phyloP scores from a whole-genome alignment of 2,797 vertebrate species.

The Siniperca undulata region DNA sequence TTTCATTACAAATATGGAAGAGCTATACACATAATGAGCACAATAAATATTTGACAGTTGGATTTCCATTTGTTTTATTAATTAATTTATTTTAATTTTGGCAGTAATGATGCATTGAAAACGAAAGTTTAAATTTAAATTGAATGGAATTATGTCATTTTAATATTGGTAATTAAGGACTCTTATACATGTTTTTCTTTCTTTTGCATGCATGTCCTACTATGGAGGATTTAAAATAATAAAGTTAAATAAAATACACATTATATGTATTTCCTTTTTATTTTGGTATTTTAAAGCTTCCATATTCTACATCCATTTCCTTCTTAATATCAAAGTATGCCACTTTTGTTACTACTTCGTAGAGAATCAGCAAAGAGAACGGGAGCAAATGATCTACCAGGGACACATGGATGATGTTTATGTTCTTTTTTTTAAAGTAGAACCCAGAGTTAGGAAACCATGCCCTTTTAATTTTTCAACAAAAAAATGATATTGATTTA shows the following conservation, averaged over 20 bases:
- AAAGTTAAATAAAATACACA: neutral
- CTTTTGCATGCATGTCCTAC: neutral
- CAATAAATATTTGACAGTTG: neutral
- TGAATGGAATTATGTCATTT: neutral
- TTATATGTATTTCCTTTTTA: neutral
- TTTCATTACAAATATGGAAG: neutral
- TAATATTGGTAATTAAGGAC: neutral
- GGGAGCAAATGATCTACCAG: neutral
- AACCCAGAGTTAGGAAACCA: neutral
- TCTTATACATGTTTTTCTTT: neutral
- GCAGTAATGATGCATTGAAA: no score
- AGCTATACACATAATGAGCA: neutral
- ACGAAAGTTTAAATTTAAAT: no score
- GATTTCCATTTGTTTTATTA: neutral
- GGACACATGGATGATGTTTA: conserved; percentile 18
- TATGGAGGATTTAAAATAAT: neutral
- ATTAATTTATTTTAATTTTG: neutral
- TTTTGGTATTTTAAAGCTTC: neutral
- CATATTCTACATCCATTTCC: neutral
- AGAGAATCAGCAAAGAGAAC: neutral
- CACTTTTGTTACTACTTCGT: neutral
- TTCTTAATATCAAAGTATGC: neutral
- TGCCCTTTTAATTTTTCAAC: neutral
- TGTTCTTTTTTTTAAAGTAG: neutral
- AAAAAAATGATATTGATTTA: neutral